Evolutionary conservation across 1,140 invertebrate genomes (phyloP).

Genomic region (Liolophura sinensis): DNA sequence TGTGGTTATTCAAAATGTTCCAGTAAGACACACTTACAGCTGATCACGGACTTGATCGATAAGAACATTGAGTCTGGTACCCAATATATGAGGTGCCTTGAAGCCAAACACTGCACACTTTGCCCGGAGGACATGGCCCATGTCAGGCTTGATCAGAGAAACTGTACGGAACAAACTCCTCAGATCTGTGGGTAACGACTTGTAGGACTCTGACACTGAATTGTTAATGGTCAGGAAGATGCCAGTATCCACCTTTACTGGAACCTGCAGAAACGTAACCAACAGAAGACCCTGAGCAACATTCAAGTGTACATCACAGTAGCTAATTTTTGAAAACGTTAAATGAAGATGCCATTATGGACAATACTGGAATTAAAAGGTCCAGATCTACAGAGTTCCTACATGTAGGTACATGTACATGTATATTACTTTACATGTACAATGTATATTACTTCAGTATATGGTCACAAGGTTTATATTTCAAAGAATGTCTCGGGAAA

Average conservation of each 20-base stretch:
- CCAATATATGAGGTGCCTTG: slow-evolving; percentile 47
- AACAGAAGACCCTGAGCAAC: not conserved
- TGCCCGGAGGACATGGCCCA: slow-evolving; percentile 46
- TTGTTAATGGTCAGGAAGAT: slow-evolving; percentile 50
- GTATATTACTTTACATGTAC: no score
- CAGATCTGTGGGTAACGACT: slow-evolving; percentile 42
- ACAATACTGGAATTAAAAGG: not conserved
- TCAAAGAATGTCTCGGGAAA: no score
- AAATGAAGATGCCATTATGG: not conserved
- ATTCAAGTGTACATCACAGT: not conserved
- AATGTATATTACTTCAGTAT: no score
- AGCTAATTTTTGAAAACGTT: not conserved
- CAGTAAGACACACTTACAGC: slow-evolving; percentile 40
- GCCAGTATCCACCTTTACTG: slow-evolving; percentile 36
- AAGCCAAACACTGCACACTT: slow-evolving; percentile 54
- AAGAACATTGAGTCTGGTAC: slow-evolving; percentile 49
- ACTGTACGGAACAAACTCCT: slow-evolving; percentile 51
- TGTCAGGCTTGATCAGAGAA: slow-evolving; percentile 50
- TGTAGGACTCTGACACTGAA: not conserved
- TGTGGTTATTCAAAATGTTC: no score
- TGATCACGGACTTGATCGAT: slow-evolving; percentile 51
- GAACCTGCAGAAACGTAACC: slow-evolving; percentile 32
- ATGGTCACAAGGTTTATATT: no score
- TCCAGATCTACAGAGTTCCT: no score
- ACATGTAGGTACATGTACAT: no score